phyloP scores from a whole-genome alignment of 2,113 vertebrate genomes.

The Rhinichthys klamathensis region DNA sequence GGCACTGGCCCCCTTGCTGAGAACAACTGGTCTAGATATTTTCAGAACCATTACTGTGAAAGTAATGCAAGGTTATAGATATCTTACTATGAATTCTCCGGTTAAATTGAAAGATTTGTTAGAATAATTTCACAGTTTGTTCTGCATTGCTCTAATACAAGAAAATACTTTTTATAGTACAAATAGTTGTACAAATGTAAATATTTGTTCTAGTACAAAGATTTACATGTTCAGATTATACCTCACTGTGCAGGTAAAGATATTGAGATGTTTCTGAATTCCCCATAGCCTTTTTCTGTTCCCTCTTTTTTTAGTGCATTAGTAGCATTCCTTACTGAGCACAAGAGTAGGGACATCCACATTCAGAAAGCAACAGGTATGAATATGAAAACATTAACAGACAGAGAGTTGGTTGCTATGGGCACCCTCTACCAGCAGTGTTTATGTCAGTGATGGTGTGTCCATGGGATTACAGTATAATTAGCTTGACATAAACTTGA shows the following conservation, averaged over 20 bases:
- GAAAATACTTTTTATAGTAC: neutral
- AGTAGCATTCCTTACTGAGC: neutral
- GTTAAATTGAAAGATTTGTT: neutral
- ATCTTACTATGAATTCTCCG: neutral
- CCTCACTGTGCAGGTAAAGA: neutral
- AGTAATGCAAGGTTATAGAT: neutral
- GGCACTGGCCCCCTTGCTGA: neutral
- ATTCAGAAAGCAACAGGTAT: constrained; percentile 39
- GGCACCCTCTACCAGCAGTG: constrained; percentile 27
- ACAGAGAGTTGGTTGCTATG: constrained; percentile 33
- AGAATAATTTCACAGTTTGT: neutral
- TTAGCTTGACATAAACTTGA: constrained; percentile 53
- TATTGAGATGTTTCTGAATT: constrained; percentile 18
- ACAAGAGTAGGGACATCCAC: neutral
- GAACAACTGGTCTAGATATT: neutral
- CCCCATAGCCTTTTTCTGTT: neutral
- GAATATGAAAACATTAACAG: constrained; percentile 29
- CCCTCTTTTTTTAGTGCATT: constrained; percentile 6
- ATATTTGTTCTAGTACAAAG: neutral
- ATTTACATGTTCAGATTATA: neutral
- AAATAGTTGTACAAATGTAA: too few relatives aligned
- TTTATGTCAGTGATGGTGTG: constrained; percentile 46
- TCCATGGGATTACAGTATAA: constrained; percentile 39
- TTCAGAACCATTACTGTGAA: neutral
- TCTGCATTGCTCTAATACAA: neutral